phyloP scores from a whole-genome alignment of 2,113 vertebrate species.

The Rhadina sibilatrix region DNA sequence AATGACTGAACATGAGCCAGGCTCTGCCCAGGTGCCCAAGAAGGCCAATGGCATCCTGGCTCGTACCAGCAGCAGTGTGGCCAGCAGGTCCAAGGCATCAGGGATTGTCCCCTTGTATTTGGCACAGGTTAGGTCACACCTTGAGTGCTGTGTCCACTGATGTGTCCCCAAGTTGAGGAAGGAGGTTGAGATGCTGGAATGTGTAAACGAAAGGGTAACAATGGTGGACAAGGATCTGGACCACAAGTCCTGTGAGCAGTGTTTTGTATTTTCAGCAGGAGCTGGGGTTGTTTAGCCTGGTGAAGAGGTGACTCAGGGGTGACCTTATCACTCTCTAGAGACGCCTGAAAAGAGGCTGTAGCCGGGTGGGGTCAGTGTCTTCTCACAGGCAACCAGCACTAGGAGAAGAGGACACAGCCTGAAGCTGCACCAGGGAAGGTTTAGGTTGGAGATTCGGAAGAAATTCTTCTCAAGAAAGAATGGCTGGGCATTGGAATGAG shows the following conservation, averaged over 20 bases:
- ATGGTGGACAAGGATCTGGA: not conserved
- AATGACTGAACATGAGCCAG: not conserved
- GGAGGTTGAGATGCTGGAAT: not conserved
- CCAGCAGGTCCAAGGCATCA: not conserved
- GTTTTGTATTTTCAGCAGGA: not conserved
- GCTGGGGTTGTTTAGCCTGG: not conserved
- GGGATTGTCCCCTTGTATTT: fast-evolving
- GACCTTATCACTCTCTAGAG: not conserved
- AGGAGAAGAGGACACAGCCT: not conserved
- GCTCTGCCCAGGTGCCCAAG: not conserved
- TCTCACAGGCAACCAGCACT: fast-evolving
- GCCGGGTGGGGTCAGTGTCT: fast-evolving
- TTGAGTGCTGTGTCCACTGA: too few species aligned
- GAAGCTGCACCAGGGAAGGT: not conserved
- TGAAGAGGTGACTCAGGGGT: fast-evolving
- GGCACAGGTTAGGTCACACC: fast-evolving
- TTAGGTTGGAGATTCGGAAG: not conserved
- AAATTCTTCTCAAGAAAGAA: not conserved
- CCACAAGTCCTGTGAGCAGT: fast-evolving
- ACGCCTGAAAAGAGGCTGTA: fast-evolving
- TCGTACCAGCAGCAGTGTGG: fast-evolving
- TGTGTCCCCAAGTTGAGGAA: fast-evolving
- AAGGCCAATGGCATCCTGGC: not conserved
- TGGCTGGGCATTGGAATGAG: not conserved
- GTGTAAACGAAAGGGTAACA: too few species aligned